Conservation (phyloP, 1,140 invertebrate species). For the Eupeodes corollae region DNA sequence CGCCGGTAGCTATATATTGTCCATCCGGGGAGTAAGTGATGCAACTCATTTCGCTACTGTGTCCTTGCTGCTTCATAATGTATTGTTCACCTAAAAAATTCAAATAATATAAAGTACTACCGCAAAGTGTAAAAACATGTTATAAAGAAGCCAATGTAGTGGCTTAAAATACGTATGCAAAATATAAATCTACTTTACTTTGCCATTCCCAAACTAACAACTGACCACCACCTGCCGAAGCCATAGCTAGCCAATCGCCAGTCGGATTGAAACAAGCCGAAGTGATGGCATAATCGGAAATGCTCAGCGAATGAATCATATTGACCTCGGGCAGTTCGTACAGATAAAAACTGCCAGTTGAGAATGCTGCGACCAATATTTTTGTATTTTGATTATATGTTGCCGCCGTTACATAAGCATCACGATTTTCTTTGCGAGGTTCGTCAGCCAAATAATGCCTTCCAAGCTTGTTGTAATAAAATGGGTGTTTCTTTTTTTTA, state of each 20-base stretch:
- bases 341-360: slow-evolving; percentile 73
- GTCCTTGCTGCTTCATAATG: slow-evolving; percentile 93
- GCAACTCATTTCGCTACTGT: slow-evolving; percentile 78
- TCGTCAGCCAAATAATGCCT: slow-evolving; percentile 63
- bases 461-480: slow-evolving; percentile 55
- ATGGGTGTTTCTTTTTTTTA: slow-evolving; percentile 39
- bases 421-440: slow-evolving; percentile 47
- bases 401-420: slow-evolving; percentile 58
- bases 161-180: too few relatives aligned
- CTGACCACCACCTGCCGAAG: slow-evolving; percentile 73
- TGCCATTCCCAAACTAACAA: slow-evolving; percentile 98
- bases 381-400: slow-evolving; percentile 67
- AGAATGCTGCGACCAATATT: slow-evolving; percentile 71
- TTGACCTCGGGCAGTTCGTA: slow-evolving; percentile 89
- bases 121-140: background rate
- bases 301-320: slow-evolving; percentile 80
- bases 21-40: slow-evolving; percentile 87
- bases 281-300: slow-evolving; percentile 69
- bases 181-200: too few relatives aligned
- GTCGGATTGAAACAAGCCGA: slow-evolving; percentile 70
- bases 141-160: too few relatives aligned
- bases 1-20: slow-evolving; percentile 80
- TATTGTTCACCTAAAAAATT: slow-evolving; percentile 67
- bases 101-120: background rate
- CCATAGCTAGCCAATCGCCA: slow-evolving; percentile 92